A percentile compares a stretch with the other conserved stretches of the same genome.
These are phyloP conservation scores for Petromus typicus DNA, from an alignment of 2,113 vertebrate species.

Conservation along the genomic window DNA sequence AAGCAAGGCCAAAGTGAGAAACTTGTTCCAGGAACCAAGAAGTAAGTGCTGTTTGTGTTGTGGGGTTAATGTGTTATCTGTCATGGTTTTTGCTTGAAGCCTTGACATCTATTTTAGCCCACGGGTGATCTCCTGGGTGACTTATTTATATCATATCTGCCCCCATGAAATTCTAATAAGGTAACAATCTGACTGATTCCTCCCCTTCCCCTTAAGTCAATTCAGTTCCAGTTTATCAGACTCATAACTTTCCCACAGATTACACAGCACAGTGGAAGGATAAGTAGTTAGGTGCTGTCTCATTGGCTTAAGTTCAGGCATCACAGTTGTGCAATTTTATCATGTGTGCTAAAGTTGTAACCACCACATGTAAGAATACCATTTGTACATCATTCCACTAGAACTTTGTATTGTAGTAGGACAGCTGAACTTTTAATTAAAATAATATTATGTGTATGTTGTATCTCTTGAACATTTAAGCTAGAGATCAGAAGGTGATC, in stretches of 20 bases:
- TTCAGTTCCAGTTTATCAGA: neutral
- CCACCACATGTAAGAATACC: neutral
- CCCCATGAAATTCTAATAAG: neutral
- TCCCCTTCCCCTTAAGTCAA: neutral
- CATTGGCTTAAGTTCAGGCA: neutral
- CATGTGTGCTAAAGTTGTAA: neutral
- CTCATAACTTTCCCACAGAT: conserved; percentile 16
- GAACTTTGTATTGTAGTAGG: neutral
- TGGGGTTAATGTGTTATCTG: neutral
- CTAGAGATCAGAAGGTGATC: neutral
- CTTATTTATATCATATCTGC: neutral
- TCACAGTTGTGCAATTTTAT: neutral
- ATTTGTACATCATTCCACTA: neutral
- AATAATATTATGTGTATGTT: neutral
- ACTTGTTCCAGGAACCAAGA: neutral
- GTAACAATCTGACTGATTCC: neutral
- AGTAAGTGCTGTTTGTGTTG: neutral
- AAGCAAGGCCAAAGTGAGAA: neutral
- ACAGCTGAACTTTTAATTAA: neutral
- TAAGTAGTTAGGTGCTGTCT: neutral
- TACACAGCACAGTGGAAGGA: neutral
- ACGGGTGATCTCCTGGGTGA: neutral
- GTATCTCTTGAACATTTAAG: neutral
- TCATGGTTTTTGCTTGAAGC: neutral
- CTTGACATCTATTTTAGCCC: neutral